Evolutionary conservation across 2,113 vertebrate genomes (phyloP), one percentile per base, ranked within the genome.

Genomic region (Lepidothrix coronata): DNA sequence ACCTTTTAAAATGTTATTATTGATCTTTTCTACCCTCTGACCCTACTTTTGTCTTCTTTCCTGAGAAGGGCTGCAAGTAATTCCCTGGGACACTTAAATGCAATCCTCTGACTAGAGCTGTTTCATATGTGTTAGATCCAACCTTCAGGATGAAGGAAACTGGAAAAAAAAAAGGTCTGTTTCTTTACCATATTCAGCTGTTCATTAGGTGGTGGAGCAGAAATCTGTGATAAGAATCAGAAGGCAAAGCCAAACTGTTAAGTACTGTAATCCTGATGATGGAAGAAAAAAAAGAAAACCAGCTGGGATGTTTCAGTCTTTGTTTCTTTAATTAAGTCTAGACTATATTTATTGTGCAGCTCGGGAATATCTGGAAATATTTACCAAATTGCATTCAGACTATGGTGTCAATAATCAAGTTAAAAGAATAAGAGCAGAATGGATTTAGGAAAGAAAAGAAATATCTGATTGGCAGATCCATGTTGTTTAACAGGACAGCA

Each of bases 261-360:
- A 94, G 86, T 91, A 78, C 58, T 95, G 86, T 96, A 93, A 97
- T 96, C 95, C 95, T 94, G 98, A 94, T 97, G 97, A 95, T 62
- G 70, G 94, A 77, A 95, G 76, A 92, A 97, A 79, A 94, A 95
- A 96, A 93, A 90, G 90, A 66, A 94, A 93, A 91, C 30, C 85
- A 94, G 76, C 88, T 82, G 83, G 86, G 88, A 71, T 90, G 94
- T 89, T 88, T 81, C 79, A 63, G 37, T 89, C 90, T 78, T 89
- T 95, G 85, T 91, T 94, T 82, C 88, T 95, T 95, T 94, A 97
- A 96, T 97, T 91, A 97, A 97, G 90, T 84, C 72, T 90, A 88
- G 96, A 95, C 83, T 57, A 1, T 39, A 28, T 58, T 52, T 78
- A 77, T 81, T 65, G 68, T 92, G 68, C 72, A 61, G 49, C 93